Conservation (phyloP, 53 echinoderm and acorn worm species). For the Holothuria leucospilota region DNA sequence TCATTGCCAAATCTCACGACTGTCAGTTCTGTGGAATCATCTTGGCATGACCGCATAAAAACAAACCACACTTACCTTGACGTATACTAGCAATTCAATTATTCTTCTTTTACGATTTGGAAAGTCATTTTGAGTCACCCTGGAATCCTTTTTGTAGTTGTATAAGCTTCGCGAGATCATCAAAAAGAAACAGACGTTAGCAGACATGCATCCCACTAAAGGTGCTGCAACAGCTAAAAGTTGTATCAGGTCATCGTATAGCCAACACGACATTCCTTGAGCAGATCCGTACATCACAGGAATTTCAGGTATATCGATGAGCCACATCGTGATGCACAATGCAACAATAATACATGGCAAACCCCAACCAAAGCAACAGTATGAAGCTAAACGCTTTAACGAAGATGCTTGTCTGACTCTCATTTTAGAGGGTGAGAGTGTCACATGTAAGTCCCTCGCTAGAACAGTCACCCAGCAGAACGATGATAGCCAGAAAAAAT, state of each 20-base stretch:
- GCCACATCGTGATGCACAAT: background rate
- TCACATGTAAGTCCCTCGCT: background rate
- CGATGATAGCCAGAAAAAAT: background rate
- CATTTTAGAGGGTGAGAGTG: background rate
- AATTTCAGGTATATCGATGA: background rate
- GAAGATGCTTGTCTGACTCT: background rate
- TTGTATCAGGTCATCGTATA: background rate
- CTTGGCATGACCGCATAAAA: no score
- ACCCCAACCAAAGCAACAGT: background rate
- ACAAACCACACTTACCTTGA: background rate
- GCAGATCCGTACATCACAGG: conserved; percentile 4
- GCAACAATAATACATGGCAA: background rate
- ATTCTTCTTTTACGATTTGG: background rate
- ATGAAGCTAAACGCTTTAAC: background rate
- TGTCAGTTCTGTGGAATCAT: no score
- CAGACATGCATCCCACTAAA: background rate
- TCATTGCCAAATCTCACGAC: no score
- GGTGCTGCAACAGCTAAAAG: conserved; percentile 4
- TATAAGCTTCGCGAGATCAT: background rate
- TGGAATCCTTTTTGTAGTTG: background rate
- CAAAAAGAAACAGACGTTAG: background rate
- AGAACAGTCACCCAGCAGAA: conserved; percentile 30
- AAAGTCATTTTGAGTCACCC: background rate
- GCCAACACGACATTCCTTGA: background rate
- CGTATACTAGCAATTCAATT: background rate